A percentile compares a stretch with the other conserved stretches of the same genome.
These are phyloP conservation scores for Perodicticus potto DNA, from an alignment of 2,797 vertebrate species.

Conservation along the genomic window DNA sequence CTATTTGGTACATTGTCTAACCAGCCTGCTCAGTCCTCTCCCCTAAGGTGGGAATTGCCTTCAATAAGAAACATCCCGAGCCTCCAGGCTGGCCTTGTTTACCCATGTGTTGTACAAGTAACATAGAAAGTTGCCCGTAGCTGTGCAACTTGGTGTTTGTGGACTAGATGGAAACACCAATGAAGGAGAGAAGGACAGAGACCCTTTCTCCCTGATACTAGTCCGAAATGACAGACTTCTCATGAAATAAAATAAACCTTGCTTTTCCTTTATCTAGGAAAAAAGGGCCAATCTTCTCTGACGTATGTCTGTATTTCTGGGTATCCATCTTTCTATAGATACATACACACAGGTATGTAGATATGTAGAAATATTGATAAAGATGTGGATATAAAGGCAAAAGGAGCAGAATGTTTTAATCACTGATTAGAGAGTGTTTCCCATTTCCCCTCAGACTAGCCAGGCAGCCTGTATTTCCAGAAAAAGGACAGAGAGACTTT, in stretches of 20 bases:
- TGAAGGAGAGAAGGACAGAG: not conserved
- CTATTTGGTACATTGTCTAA: not conserved
- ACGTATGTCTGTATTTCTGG: not conserved
- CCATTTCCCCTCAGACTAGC: not conserved
- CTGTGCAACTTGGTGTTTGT: not conserved
- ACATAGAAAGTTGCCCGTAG: accelerated
- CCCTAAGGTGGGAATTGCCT: not conserved
- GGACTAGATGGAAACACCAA: not conserved
- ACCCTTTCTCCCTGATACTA: not conserved
- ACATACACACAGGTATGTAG: not conserved
- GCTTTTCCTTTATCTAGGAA: not conserved
- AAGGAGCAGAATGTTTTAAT: not conserved
- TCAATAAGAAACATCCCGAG: not conserved
- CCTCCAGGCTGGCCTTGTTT: not conserved
- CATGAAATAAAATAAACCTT: not conserved
- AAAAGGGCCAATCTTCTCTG: not conserved
- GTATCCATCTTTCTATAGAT: not conserved
- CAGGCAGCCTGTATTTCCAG: not conserved
- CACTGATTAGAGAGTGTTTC: not conserved
- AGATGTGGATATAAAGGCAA: not conserved
- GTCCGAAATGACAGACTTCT: not conserved
- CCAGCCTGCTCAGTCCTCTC: not conserved
- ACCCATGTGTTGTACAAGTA: not conserved
- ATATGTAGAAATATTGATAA: not conserved
- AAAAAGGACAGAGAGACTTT: not conserved